These are phyloP conservation scores for Lathronympha strigana DNA, from an alignment of 2,888 invertebrate genomes.

Conservation along the genomic window DNA sequence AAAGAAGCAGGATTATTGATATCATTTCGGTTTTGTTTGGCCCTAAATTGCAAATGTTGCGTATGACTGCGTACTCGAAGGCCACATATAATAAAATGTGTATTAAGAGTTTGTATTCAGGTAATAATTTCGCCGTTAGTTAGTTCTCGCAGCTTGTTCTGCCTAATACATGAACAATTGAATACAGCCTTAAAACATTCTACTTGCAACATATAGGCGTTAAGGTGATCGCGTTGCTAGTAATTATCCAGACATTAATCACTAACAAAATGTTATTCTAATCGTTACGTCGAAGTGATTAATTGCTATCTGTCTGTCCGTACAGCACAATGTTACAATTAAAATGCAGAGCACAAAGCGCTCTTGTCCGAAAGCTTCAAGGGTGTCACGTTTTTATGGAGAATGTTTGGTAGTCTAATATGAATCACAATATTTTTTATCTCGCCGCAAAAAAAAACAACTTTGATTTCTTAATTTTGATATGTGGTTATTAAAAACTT, in stretches of 20 bases:
- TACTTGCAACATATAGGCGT: conserved; percentile 48
- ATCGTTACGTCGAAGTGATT: conserved; percentile 61
- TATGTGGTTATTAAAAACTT: conserved; percentile 2
- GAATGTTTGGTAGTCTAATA: conserved; percentile 24
- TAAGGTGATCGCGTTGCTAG: conserved; percentile 52
- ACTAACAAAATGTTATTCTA: conserved; percentile 62
- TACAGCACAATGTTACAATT: conserved; percentile 54
- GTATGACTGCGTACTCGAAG: conserved; percentile 9
- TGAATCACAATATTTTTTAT: conserved; percentile 27
- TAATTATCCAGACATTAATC: conserved; percentile 69
- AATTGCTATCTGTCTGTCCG: conserved; percentile 60
- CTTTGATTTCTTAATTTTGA: background rate
- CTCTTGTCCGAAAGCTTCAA: conserved; percentile 51
- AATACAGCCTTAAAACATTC: conserved; percentile 58
- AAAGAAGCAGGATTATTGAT: background rate
- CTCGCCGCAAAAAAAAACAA: background rate
- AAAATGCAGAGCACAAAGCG: conserved; percentile 46
- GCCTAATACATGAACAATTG: conserved; percentile 16
- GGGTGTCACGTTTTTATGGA: conserved; percentile 42
- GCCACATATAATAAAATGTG: conserved; percentile 44
- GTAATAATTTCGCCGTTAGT: conserved; percentile 41
- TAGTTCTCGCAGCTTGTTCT: conserved; percentile 16
- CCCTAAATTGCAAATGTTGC: conserved; percentile 2
- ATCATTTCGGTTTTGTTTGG: background rate
- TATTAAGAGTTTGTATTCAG: conserved; percentile 46